Evolutionary conservation across 2,113 vertebrate genomes (phyloP).

Genomic region (Bubo scandiacus): DNA sequence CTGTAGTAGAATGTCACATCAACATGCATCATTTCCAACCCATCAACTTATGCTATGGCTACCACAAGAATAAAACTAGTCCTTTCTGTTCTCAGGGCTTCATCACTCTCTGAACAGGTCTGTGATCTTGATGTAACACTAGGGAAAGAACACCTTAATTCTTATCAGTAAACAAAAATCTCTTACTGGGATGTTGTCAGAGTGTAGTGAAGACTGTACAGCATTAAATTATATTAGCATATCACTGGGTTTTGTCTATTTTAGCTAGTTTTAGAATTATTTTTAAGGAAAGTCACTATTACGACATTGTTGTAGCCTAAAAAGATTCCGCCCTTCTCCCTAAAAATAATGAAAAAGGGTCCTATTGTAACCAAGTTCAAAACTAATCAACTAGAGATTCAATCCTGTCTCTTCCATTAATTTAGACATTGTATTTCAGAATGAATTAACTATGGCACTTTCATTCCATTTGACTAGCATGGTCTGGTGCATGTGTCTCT

Average conservation of each 20-base stretch:
- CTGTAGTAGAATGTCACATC: neutral
- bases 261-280: neutral
- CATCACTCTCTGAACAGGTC: neutral
- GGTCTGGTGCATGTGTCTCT: neutral
- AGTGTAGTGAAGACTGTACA: neutral
- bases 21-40: neutral
- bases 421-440: neutral
- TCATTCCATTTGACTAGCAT: neutral
- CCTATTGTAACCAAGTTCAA: neutral
- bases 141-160: neutral
- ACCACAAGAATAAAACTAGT: neutral
- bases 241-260: neutral
- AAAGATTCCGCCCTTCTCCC: neutral
- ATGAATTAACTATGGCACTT: neutral
- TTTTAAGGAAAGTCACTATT: neutral
- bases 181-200: neutral
- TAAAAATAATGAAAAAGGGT: neutral
- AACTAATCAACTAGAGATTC: neutral
- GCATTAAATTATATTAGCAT: neutral
- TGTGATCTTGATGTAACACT: neutral
- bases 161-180: neutral
- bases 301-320: neutral
- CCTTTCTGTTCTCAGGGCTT: neutral
- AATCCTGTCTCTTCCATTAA: neutral
- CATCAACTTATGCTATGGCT: neutral